phyloP scores from a whole-genome alignment of 1,140 invertebrate genomes.

The Mya arenaria region DNA sequence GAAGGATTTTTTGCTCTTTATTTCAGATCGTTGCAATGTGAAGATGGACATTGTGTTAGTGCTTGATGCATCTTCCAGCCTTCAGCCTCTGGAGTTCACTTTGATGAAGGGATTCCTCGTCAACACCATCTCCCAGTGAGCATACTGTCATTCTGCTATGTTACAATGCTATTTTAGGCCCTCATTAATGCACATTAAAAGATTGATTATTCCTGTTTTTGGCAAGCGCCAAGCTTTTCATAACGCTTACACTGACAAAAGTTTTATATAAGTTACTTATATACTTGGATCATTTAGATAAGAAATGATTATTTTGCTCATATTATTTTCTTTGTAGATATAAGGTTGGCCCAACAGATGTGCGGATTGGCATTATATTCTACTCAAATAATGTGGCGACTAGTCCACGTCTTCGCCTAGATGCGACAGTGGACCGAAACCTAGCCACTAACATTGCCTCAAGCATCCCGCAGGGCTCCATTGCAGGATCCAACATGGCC shows the following conservation, averaged over 20 bases:
- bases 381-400: not conserved
- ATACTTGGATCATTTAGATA: too few species aligned
- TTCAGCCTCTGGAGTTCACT: not conserved
- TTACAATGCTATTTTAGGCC: too few species aligned
- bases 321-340: conserved; percentile 10
- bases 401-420: conserved; percentile 6
- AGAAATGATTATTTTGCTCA: too few species aligned
- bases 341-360: conserved; percentile 7
- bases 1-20: not conserved
- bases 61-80: conserved; percentile 1
- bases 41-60: conserved; percentile 31
- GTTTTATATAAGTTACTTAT: too few species aligned
- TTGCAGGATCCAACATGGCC: conserved; percentile 13
- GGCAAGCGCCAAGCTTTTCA: too few species aligned
- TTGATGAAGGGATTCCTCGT: conserved; percentile 22
- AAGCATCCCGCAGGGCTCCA: not conserved
- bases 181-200: too few species aligned
- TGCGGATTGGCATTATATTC: conserved; percentile 9
- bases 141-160: too few species aligned
- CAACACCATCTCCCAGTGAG: too few species aligned
- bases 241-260: too few species aligned
- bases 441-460: not conserved
- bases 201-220: too few species aligned
- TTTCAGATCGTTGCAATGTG: not conserved
- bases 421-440: not conserved